phyloP scores from a whole-genome alignment of 1,140 invertebrate genomes.

The Papilio machaon region DNA sequence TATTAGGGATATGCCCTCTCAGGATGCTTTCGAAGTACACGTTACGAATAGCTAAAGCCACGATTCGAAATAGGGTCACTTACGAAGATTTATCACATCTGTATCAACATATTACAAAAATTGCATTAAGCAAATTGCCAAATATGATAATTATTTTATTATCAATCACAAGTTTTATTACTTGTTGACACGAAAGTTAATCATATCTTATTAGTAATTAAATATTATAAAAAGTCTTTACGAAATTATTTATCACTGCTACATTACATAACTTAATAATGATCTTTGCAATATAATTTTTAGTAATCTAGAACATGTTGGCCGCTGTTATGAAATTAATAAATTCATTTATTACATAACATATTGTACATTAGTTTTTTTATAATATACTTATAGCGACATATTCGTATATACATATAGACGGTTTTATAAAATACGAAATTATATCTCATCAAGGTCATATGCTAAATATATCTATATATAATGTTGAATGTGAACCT shows the following conservation, averaged over 20 bases:
- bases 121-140: too few species aligned
- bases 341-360: not conserved
- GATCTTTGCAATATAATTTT: not conserved
- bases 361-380: not conserved
- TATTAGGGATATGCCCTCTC: too few species aligned
- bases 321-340: not conserved
- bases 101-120: too few species aligned
- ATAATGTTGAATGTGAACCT: not conserved
- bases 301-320: not conserved
- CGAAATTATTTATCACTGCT: not conserved
- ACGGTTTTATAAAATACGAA: not conserved
- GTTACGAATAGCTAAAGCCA: too few species aligned
- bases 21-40: too few species aligned
- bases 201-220: not conserved
- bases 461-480: not conserved
- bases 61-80: too few species aligned
- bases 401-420: not conserved
- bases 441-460: not conserved
- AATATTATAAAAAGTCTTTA: not conserved
- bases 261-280: slow-evolving; percentile 2
- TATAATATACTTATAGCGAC: not conserved
- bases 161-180: too few species aligned
- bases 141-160: too few species aligned
- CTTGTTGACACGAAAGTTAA: too few species aligned
- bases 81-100: too few species aligned